These are phyloP conservation scores for Nemotelus pantherinus DNA, from an alignment of 2,888 invertebrate species.

Conservation along the genomic window DNA sequence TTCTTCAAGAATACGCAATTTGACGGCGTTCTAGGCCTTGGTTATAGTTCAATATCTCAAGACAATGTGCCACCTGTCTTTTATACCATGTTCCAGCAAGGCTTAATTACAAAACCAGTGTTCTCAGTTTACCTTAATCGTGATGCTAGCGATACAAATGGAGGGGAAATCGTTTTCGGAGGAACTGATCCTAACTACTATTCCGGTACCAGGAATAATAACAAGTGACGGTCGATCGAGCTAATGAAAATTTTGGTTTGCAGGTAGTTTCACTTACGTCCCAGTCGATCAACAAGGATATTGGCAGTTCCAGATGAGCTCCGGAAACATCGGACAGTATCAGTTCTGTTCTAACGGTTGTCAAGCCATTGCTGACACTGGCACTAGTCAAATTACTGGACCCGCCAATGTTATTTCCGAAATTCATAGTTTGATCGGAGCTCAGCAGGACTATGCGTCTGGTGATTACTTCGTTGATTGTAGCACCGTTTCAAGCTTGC, in stretches of 20 bases:
- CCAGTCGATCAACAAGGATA: slow-evolving; percentile 85
- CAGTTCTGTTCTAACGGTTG: slow-evolving; percentile 80
- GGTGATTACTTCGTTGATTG: slow-evolving; percentile 86
- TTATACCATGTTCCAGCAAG: slow-evolving; percentile 87
- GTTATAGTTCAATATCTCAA: slow-evolving; percentile 84
- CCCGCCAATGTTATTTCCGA: slow-evolving; percentile 77
- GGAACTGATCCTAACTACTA: slow-evolving; percentile 91
- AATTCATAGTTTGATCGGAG: slow-evolving; percentile 82
- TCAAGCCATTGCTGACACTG: slow-evolving; percentile 94
- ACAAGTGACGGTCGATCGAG: neutral
- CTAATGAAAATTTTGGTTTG: neutral
- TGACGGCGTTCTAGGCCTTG: slow-evolving; percentile 97
- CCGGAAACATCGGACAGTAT: slow-evolving; percentile 66
- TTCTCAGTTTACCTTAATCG: slow-evolving; percentile 93
- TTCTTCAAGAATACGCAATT: slow-evolving; percentile 97
- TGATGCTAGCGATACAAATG: slow-evolving; percentile 74
- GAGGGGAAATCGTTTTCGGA: slow-evolving; percentile 90
- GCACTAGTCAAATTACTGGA: slow-evolving; percentile 94
- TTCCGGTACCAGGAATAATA: slow-evolving; percentile 63
- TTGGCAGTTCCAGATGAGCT: slow-evolving; percentile 95
- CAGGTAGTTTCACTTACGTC: slow-evolving; percentile 68
- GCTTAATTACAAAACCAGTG: slow-evolving; percentile 73
- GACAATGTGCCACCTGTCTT: slow-evolving; percentile 91
- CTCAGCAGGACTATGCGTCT: slow-evolving; percentile 63
- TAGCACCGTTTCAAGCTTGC: slow-evolving; percentile 75